phyloP scores from a whole-genome alignment of 2,797 vertebrate genomes.

The Brotula barbata region DNA sequence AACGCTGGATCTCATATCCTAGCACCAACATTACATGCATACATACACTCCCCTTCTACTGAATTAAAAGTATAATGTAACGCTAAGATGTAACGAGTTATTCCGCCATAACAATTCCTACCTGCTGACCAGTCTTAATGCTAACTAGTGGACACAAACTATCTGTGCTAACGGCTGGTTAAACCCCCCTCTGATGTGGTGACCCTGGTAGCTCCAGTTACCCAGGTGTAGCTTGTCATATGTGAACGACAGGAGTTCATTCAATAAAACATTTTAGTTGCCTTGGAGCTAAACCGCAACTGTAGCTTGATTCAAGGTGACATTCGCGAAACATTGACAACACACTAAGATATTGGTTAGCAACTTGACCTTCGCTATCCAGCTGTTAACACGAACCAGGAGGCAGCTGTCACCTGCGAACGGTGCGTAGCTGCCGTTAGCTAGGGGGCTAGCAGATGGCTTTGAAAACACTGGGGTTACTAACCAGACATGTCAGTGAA shows the following conservation, averaged over 20 bases:
- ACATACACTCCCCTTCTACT: background rate
- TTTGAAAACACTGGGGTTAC: conserved; percentile 7
- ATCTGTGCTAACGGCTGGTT: background rate
- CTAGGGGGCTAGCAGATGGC: background rate
- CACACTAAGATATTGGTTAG: conserved; percentile 6
- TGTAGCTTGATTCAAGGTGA: too few species aligned
- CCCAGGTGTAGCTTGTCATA: conserved; percentile 20
- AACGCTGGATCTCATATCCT: too few species aligned
- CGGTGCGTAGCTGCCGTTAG: background rate
- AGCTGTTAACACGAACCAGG: background rate
- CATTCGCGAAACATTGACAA: conserved; percentile 65
- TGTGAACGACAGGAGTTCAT: conserved; percentile 35
- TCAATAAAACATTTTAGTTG: conserved; percentile 12
- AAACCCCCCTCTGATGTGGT: background rate
- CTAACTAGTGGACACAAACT: background rate
- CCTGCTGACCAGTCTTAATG: background rate
- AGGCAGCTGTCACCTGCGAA: background rate
- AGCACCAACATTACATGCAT: too few species aligned
- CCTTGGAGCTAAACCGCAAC: conserved; percentile 42
- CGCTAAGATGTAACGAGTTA: background rate
- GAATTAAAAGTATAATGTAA: background rate
- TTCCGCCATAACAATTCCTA: background rate
- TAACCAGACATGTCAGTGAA: conserved; percentile 14
- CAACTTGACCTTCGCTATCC: background rate
- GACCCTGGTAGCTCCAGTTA: conserved; percentile 15